A percentile compares a stretch with the other conserved stretches of the same genome.
Conservation (phyloP, 2,797 vertebrate genomes). For the Neopelma chrysocephalum region DNA sequence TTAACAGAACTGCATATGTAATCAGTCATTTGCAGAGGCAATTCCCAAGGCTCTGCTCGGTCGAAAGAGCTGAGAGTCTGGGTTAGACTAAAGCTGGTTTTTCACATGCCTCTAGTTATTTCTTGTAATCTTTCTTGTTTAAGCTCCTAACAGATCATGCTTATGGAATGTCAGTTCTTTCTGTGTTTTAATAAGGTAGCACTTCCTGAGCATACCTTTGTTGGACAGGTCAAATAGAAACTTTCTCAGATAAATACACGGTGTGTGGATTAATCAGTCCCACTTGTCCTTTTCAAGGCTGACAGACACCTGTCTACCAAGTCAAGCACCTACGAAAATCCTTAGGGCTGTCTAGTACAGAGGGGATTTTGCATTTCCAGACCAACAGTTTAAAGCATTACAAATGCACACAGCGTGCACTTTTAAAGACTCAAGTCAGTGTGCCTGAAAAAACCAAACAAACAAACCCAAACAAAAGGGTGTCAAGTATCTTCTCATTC, state of each 20-base stretch:
- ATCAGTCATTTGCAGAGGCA: conserved; percentile 32
- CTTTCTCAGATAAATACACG: background rate
- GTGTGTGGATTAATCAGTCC: background rate
- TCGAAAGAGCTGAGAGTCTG: background rate
- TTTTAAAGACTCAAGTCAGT: background rate
- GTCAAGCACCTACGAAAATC: background rate
- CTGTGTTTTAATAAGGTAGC: background rate
- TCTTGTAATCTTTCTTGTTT: conserved; percentile 17
- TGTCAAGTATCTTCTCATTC: background rate
- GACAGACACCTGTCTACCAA: background rate
- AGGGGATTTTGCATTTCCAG: conserved; percentile 13
- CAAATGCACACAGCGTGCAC: background rate
- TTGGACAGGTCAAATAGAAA: conserved; percentile 39
- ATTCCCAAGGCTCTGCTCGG: conserved; percentile 52
- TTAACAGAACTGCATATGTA: conserved; percentile 59
- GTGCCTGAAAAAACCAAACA: background rate
- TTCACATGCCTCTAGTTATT: conserved; percentile 51
- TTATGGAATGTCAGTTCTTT: conserved; percentile 8
- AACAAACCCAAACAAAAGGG: background rate
- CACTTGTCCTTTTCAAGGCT: background rate
- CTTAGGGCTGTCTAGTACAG: background rate
- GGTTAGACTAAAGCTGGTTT: background rate
- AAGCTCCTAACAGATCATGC: background rate
- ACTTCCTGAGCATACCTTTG: background rate
- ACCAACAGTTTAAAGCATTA: background rate